A percentile compares a stretch with the other conserved stretches of the same genome.
Evolutionary conservation across 2,113 vertebrate genomes (phyloP).

Genomic region (Dipodomys ordii): DNA sequence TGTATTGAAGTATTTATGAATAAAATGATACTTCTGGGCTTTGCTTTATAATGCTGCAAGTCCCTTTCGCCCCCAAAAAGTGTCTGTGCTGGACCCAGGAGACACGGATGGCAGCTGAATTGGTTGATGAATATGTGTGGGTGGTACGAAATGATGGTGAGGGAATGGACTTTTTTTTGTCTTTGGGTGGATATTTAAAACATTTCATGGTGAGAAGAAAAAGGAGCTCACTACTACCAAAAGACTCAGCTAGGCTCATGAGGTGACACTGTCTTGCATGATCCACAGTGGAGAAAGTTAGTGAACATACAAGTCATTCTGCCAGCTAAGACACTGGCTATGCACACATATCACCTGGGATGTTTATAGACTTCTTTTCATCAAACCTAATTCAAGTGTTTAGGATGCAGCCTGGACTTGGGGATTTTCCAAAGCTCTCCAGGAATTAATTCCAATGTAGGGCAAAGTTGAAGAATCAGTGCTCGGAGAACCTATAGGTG

Average conservation of each 20-base stretch:
- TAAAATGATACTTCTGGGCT: conserved; percentile 5
- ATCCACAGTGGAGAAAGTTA: neutral
- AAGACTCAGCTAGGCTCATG: neutral
- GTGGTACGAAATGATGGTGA: too few relatives aligned
- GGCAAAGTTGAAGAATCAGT: neutral
- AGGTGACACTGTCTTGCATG: neutral
- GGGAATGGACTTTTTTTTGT: neutral
- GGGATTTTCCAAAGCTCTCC: neutral
- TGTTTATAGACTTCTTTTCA: neutral
- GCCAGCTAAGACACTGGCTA: neutral
- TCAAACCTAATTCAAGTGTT: neutral
- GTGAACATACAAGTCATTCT: neutral
- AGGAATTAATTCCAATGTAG: conserved; percentile 1
- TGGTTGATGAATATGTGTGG: neutral
- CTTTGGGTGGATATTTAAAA: neutral
- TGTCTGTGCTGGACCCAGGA: neutral
- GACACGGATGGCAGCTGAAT: neutral
- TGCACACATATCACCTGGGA: neutral
- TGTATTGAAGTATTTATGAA: neutral
- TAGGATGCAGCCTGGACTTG: neutral
- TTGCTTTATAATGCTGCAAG: conserved; percentile 27
- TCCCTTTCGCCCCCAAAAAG: neutral
- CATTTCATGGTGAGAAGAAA: neutral
- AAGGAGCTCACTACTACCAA: neutral
- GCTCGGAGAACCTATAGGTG: neutral